Base-by-base conservation (phyloP, 2,113 vertebrate species). In the Holacanthus passer region DNA sequence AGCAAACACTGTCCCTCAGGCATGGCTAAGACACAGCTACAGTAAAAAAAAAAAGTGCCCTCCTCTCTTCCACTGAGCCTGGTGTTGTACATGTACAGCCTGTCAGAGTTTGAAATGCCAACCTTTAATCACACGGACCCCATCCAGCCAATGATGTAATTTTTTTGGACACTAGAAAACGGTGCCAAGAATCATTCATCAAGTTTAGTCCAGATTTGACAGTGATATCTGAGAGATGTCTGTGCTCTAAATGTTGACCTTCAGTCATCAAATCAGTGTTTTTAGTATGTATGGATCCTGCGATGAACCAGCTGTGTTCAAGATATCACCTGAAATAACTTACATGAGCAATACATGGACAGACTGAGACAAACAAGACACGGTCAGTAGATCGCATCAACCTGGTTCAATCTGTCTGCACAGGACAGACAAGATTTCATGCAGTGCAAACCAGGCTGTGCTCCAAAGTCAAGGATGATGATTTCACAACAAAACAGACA, bases 381-480 rank as follows among this genome's bases (percentile, higher is more conserved):
- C 2, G 17, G 79, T 87, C 72, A 53, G 84, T 79, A 84, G 72
- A 73, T 86, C 73, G 56, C 50, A 20, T 29, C 52, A 83, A 53
- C 45, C 45, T 29, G 3, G 14, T 39, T 77, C 72, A 68, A 68
- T 74, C 68, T 58, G 39, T 82, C 52, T 10, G 27, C n/a, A 52
- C 47, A 47, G 53, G 41, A 17, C 41, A 43, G n/a, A 52, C n/a
- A 1, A 0, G 14, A 59, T 29, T 62, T 19, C 8, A 13, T 59
- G 50, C 31, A 50, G 43, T 20, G n/a, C 52, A 47, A 29, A 13
- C 14, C 48, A 56, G 43, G 19, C 56, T 52, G 24, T 31, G 64
- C 66, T 69, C 47, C 24, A 11, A 53, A 65, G n/a, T 68, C 45
- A 73, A 77, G 64, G 35, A 48, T 1, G 11, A 65, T 7, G 17